A percentile compares a stretch with the other conserved stretches of the same genome.
These are phyloP conservation scores for Arbacia lixula DNA, from an alignment of 53 echinoderm and acorn worm genomes.

Conservation along the genomic window DNA sequence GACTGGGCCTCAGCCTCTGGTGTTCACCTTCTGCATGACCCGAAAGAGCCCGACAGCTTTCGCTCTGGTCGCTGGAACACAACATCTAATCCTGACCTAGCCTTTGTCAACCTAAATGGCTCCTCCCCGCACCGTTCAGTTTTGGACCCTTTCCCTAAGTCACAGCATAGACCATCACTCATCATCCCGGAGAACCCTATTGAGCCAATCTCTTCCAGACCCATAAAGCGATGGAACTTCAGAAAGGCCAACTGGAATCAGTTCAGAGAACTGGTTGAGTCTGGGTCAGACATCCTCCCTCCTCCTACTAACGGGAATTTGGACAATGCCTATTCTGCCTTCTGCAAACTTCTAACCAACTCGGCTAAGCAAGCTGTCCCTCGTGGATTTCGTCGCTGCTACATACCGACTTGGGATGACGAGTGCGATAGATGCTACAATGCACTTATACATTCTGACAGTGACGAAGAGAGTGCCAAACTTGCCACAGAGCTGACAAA, in stretches of 20 bases:
- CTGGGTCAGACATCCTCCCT: conserved; percentile 32
- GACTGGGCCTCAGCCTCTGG: conserved; percentile 57
- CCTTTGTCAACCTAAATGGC: conserved; percentile 49
- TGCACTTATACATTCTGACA: conserved; percentile 35
- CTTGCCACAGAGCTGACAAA: conserved; percentile 45
- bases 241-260: conserved; percentile 53
- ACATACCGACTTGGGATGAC: conserved; percentile 56
- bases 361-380: conserved; percentile 51
- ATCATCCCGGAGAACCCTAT: conserved; percentile 53
- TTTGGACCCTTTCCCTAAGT: conserved; percentile 42
- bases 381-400: conserved; percentile 40
- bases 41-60: conserved; percentile 51
- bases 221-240: conserved; percentile 63
- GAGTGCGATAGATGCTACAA: conserved; percentile 48
- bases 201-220: conserved; percentile 23
- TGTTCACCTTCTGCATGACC: conserved; percentile 36
- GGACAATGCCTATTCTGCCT: conserved; percentile 54
- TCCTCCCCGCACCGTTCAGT: conserved; percentile 30
- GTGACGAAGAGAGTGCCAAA: conserved; percentile 40
- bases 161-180: conserved; percentile 51
- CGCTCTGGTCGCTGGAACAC: conserved; percentile 59
- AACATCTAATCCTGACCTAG: conserved; percentile 46
- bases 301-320: conserved; percentile 26
- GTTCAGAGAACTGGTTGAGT: conserved; percentile 47
- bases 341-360: conserved; percentile 47